phyloP scores from a whole-genome alignment of 53 echinoderm and acorn worm genomes.

The Mesocentrotus franciscanus region DNA sequence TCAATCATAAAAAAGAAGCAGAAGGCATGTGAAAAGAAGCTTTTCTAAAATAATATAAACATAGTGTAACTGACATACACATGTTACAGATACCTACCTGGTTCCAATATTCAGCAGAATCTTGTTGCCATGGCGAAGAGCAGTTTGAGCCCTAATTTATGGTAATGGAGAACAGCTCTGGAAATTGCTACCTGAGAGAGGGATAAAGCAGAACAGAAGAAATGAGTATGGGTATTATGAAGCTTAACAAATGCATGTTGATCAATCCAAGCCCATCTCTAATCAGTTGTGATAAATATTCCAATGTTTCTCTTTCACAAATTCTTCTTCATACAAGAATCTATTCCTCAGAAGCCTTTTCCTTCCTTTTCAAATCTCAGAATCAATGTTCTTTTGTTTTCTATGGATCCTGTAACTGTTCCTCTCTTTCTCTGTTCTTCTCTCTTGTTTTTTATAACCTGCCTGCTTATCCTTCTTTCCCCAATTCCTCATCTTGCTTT shows the following conservation, averaged over 20 bases:
- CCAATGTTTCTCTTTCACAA: background rate
- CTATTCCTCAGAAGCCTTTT: too few relatives aligned
- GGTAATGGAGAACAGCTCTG: slow-evolving; percentile 36
- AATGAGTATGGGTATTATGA: slow-evolving; percentile 28
- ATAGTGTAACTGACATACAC: background rate
- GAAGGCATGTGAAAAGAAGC: background rate
- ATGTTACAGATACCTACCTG: background rate
- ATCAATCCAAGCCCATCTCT: background rate
- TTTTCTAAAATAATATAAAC: background rate
- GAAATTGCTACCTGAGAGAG: slow-evolving; percentile 20
- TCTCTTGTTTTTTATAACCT: background rate
- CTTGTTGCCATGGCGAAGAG: slow-evolving; percentile 26
- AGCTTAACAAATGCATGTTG: slow-evolving; percentile 31
- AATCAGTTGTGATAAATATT: background rate
- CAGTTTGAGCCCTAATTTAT: slow-evolving; percentile 36
- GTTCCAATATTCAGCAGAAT: slow-evolving; percentile 16
- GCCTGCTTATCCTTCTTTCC: background rate
- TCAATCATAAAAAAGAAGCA: background rate
- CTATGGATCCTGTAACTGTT: background rate
- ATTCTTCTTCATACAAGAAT: background rate
- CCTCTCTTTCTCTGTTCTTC: background rate
- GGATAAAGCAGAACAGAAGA: slow-evolving; percentile 7
- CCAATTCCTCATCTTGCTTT: background rate
- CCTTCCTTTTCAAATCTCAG: too few relatives aligned
- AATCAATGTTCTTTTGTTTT: too few relatives aligned